Base-by-base conservation (phyloP, 35 echinoderm and acorn worm species). In the Patiria miniata region DNA sequence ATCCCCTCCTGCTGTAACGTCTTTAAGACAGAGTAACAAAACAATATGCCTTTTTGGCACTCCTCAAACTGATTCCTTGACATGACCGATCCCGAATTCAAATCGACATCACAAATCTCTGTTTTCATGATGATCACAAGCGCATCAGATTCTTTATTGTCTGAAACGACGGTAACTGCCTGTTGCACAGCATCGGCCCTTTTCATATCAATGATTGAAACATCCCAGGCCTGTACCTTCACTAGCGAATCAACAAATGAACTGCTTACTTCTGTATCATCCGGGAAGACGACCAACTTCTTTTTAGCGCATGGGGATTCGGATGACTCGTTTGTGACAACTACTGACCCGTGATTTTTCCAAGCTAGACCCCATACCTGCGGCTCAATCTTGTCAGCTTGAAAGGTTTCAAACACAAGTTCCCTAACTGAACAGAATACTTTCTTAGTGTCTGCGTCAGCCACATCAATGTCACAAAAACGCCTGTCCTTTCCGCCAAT, bases 281-380 rank as follows among this genome's bases (percentile, higher is more conserved):
- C 86, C 9, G 86, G 77, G 37, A 84, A 65, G 9, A 84, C n/a
- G 9, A 84, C 29, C 12, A 84, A 33, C 51, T 84, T 84, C 37
- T 54, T 79, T 4, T 61, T 78, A 7, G 59, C 5, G 18, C 37
- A 33, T 26, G 36, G 37, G 39, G 18, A 7, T 8, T 54, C 57
- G 1, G 86, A 14, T 37, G 30, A 10, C 26, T 2, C 34, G 21
- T 26, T 32, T 14, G 65, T 73, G 65, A 6, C 0, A 6, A 2
- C 34, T 7, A 73, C 2, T 26, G 26, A 73, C 65, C 65, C 65
- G 26, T 26, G 19, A 34, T 73, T 73, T 73, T 79, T 54, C 77
- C 78, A 88, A n/a, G 78, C 50, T 40, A 30, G 37, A 57, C 76
- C 38, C 86, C 86, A 88, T 9, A 88, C 22, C 47, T 88, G 86